These are phyloP conservation scores for Oriolus oriolus DNA, from an alignment of 2,113 vertebrate genomes.

Conservation along the genomic window DNA sequence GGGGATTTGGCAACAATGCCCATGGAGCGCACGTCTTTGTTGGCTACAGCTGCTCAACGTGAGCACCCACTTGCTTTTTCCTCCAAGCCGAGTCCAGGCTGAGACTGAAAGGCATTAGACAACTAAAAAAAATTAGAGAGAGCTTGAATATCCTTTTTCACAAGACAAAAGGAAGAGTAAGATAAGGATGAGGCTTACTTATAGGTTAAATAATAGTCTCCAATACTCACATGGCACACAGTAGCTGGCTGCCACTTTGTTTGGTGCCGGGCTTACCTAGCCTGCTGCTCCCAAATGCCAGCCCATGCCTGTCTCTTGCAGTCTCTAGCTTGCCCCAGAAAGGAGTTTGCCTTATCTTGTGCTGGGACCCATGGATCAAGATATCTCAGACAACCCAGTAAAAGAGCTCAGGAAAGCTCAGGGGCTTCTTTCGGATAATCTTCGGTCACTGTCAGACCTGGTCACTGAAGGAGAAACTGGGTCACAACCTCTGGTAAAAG, in stretches of 20 bases:
- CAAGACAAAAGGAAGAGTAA: neutral
- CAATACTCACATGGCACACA: neutral
- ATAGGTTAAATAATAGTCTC: neutral
- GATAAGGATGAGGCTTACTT: neutral
- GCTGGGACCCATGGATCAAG: neutral
- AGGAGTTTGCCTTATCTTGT: neutral
- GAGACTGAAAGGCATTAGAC: neutral
- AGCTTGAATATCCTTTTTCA: neutral
- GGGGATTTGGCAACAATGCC: neutral
- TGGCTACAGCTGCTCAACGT: fast-evolving
- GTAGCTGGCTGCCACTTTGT: neutral
- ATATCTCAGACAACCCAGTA: neutral
- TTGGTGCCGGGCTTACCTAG: neutral
- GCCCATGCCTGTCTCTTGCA: neutral
- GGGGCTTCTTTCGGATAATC: neutral
- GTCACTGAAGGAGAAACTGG: neutral
- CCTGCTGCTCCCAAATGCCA: neutral
- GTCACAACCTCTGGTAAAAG: neutral
- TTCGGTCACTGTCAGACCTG: neutral
- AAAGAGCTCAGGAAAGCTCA: neutral
- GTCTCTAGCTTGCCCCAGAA: neutral
- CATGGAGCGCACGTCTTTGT: neutral
- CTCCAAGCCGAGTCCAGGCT: neutral
- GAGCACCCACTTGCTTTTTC: neutral
- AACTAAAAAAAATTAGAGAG: neutral